These are phyloP conservation scores for Luscinia luscinia DNA, from an alignment of 2,797 vertebrate species.

Conservation along the genomic window DNA sequence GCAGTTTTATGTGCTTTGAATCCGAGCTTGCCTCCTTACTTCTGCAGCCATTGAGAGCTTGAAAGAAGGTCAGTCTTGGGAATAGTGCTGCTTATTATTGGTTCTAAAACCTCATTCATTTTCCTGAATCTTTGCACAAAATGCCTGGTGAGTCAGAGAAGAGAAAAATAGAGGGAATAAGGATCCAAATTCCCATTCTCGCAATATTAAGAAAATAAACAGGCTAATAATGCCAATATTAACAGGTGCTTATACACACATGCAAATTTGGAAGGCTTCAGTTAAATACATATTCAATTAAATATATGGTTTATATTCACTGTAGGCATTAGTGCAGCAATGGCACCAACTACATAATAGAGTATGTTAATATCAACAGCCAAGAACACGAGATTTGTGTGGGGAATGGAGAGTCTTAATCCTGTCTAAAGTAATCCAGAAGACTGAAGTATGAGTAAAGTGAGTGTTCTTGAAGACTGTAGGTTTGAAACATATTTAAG, in stretches of 20 bases:
- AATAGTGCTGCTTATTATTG: not conserved
- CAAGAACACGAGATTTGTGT: not conserved
- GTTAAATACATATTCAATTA: not conserved
- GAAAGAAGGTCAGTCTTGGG: not conserved
- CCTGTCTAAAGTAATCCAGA: not conserved
- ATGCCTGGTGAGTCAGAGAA: not conserved
- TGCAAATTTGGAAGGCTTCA: not conserved
- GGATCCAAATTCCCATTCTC: not conserved
- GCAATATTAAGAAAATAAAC: not conserved
- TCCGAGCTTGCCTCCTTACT: not conserved
- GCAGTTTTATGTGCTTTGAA: not conserved
- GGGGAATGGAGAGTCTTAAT: not conserved
- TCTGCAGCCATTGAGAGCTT: not conserved
- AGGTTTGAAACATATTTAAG: not conserved
- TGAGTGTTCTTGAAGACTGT: not conserved
- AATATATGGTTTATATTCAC: not conserved
- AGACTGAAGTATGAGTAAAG: not conserved
- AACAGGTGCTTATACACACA: not conserved
- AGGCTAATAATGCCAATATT: not conserved
- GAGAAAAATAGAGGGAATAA: not conserved
- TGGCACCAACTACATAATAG: not conserved
- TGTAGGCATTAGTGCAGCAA: not conserved
- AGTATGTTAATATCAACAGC: not conserved
- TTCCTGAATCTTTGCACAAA: not conserved
- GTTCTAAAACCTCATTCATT: not conserved